Percentiles rank a stretch among this genome's conserved stretches.
These are phyloP conservation scores for Callipepla squamata DNA, from an alignment of 2,113 vertebrate species.

Conservation along the genomic window DNA sequence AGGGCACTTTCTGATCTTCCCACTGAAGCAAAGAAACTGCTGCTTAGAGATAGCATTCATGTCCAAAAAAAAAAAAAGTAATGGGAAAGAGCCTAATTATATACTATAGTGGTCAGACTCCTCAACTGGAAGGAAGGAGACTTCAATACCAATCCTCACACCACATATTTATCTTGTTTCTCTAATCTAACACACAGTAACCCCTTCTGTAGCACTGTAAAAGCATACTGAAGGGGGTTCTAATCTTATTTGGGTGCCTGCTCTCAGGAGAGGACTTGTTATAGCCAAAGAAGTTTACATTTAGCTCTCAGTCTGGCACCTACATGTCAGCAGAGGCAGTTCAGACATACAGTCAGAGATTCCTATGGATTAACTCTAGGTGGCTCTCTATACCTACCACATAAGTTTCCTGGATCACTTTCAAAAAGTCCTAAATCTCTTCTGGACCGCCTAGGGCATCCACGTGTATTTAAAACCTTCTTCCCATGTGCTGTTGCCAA, in stretches of 20 bases:
- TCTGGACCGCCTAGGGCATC: not conserved
- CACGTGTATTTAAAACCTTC: not conserved
- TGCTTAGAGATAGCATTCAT: not conserved
- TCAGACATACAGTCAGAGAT: not conserved
- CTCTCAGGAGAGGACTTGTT: not conserved
- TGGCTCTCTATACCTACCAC: conserved; percentile 48
- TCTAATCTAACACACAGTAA: conserved; percentile 7
- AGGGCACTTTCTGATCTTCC: not conserved
- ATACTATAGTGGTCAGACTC: not conserved
- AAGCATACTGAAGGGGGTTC: not conserved
- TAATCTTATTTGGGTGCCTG: not conserved
- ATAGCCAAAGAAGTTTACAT: not conserved
- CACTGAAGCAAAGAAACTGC: not conserved
- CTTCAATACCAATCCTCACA: not conserved
- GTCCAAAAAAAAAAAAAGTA: not conserved
- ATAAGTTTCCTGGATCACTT: not conserved
- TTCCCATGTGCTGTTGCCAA: not conserved
- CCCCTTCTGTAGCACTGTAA: not conserved
- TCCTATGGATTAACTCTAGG: conserved; percentile 52
- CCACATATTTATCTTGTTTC: not conserved
- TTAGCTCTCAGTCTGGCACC: not conserved
- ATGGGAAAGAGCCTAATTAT: not conserved
- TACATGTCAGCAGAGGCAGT: not conserved
- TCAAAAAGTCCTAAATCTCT: not conserved
- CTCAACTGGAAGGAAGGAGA: not conserved